Evolutionary conservation across 2,888 invertebrate genomes (phyloP).

Genomic region (Agrilus cyanescens): DNA sequence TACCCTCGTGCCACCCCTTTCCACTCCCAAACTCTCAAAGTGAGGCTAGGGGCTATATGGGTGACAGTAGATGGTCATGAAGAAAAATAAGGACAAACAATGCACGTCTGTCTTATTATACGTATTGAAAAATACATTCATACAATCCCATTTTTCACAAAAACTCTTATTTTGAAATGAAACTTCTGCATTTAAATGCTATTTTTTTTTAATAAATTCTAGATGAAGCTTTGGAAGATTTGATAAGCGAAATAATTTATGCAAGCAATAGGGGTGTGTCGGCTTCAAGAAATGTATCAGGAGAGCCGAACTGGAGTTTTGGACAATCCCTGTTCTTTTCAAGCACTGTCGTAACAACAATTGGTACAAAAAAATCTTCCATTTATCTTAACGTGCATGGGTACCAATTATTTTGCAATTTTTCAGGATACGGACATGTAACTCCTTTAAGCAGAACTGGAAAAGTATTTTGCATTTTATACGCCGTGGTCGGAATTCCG

Average conservation of each 20-base stretch:
- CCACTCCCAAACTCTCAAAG: too few relatives aligned
- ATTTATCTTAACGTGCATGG: background rate
- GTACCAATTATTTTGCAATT: constrained; percentile 7
- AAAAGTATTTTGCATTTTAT: constrained; percentile 79
- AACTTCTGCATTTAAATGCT: too few relatives aligned
- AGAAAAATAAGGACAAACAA: too few relatives aligned
- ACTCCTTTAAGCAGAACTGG: constrained; percentile 77
- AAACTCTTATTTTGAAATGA: too few relatives aligned
- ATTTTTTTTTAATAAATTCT: too few relatives aligned
- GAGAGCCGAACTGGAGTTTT: constrained; percentile 81
- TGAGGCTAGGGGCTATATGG: too few relatives aligned
- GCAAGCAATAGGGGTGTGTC: constrained; percentile 72
- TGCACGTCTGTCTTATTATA: too few relatives aligned
- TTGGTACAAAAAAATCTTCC: constrained; percentile 43
- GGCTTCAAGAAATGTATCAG: constrained; percentile 60
- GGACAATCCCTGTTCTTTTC: constrained; percentile 84
- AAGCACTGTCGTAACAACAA: constrained; percentile 79
- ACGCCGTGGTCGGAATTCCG: constrained; percentile 76
- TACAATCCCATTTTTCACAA: too few relatives aligned
- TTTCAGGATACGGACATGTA: constrained; percentile 77
- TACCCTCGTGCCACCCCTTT: too few relatives aligned
- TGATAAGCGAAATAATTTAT: constrained; percentile 57
- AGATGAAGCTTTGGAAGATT: constrained; percentile 63
- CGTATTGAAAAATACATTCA: too few relatives aligned
- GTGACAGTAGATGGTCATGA: too few relatives aligned